Base-by-base conservation (phyloP, 1,140 invertebrate genomes). In the Helicoverpa zea region DNA sequence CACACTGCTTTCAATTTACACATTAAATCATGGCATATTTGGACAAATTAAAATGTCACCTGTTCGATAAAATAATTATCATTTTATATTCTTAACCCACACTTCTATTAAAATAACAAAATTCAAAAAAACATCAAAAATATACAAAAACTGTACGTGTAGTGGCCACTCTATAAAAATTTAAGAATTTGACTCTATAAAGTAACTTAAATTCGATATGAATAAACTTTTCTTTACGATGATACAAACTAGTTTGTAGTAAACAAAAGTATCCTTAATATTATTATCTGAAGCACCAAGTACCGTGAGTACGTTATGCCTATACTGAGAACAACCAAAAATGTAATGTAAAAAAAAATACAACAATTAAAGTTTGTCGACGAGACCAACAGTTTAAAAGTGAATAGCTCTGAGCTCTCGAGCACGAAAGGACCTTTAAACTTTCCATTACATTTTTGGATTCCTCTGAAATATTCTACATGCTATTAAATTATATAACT, bases 251-350 rank as follows among this genome's bases (percentile, higher is more conserved):
- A 79, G 76, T 43, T 12, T 68, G 64, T 79, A 78, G 64, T 79
- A 70, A 23, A 70, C 76, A 29, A 66, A 74, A 84, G 81, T 85
- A 84, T 84, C 80, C 86, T 86, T 89, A 89, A 82, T 86, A 86
- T 89, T 88, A 85, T 88, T 87, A 84, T 88, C 87, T 83, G 81
- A 89, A 86, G 92, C 92, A 94, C 90, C 90, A 94, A 91, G 79
- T 89, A 90, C 84, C 78, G 86, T 83, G 82, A 80, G 86, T 88
- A 80, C 58, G 68, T 58, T 70, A 78, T 68, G 76, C 61, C 83
- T 89, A 85, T 89, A 11, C 4, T 59, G 59, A 54, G 23, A 49
- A 12, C 13, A 35, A n/a, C 43, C 75, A 77, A 16, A 54, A 13
- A 66, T 77, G 30, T n/a, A 54, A 47, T 66, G 61, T n/a, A n/a